Evolutionary conservation across 2,113 vertebrate species (phyloP), one percentile per base, ranked within the genome.

Genomic region (Chionomys nivalis): DNA sequence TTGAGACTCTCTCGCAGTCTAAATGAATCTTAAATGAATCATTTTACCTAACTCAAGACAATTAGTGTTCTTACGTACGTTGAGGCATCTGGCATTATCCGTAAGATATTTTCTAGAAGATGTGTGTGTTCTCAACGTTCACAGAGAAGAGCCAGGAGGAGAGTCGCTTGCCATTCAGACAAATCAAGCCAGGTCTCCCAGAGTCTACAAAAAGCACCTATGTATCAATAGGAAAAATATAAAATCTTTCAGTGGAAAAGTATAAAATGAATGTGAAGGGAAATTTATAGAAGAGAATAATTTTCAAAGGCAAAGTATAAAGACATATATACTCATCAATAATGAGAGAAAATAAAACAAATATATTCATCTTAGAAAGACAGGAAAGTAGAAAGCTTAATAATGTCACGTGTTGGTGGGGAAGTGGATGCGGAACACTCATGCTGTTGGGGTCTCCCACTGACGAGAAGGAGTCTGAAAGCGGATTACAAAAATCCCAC

Each of bases 311-410:
- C 72, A 88, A 28, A 52, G 47, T 61, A 66, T 63, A 65, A 92
- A 95, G 68, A 92, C 13, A 72, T 76, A 16, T 58, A 10, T 12
- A 49, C 42, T 75, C 2, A 91, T 17, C 39, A 76, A 58, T 58
- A 58, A 58, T 21, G 1, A 58, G 66, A 86, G 33, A 92, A 96
- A 93, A 31, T 31, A 81, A 82, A 76, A 91, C 65, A 94, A 87
- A 17, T 63, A 47, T 3, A 79, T 1, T 36, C 7, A 79, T 16
- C 85, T 78, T 7, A 63, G 76, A 66, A 91, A 89, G 1, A 21
- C 16, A 14, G 16, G 63, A 91, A 91, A 61, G 3, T 31, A 33
- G 26, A 83, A 90, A 63, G 58, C 58, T 75, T 55, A 44, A 49
- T 42, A 61, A 87, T 49, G 23, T 4, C 42, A 36, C 19, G 6